Base-by-base conservation (phyloP, 2,888 invertebrate genomes). In the Gari tellinella region DNA sequence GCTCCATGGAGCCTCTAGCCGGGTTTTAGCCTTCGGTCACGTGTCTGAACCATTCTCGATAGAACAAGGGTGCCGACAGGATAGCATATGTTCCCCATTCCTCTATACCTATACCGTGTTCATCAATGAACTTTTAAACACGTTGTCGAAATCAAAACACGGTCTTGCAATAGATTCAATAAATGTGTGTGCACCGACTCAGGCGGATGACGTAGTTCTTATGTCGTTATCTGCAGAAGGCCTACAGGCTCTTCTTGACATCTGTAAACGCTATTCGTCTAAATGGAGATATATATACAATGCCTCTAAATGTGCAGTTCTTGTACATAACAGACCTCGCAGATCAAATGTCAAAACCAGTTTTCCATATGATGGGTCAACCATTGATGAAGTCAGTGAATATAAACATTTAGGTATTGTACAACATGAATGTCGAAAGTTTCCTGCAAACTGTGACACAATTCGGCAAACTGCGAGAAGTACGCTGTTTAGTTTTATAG, bases 161-260 rank as follows among this genome's bases (percentile, higher is more conserved):
- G 60, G 60, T 14, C 25, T 60, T 2, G 10, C n/a, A 3, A 31
- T 60, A 12, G 31, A 37, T 21, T 23, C 3, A 2, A 21, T 31
- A 1, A 23, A 25, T 21, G 23, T 31, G 10, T n/a, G 49, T 49
- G 57, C 57, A 15, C 57, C 45, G 17, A 57, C 57, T 5, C 48
- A 60, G 38, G 60, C 60, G 12, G 60, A 60, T 26, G 60, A 60
- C 23, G 23, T 60, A 7, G 46, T 60, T 7, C 48, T 60, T 4
- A 8, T 60, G n/a, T 60, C 60, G 2, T 21, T 60, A 17, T n/a
- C 37, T 7, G 19, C 5, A 48, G 2, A 17, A 17, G 48, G 48
- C 3, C 14, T 60, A 14, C 17, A 60, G 15, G 15, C 26, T 21
- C 45, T 57, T 8, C 15, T 57, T 4, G 12, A 25, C 23, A 57